These are phyloP conservation scores for Nymphalis polychloros DNA, from an alignment of 2,888 invertebrate genomes.

Conservation along the genomic window DNA sequence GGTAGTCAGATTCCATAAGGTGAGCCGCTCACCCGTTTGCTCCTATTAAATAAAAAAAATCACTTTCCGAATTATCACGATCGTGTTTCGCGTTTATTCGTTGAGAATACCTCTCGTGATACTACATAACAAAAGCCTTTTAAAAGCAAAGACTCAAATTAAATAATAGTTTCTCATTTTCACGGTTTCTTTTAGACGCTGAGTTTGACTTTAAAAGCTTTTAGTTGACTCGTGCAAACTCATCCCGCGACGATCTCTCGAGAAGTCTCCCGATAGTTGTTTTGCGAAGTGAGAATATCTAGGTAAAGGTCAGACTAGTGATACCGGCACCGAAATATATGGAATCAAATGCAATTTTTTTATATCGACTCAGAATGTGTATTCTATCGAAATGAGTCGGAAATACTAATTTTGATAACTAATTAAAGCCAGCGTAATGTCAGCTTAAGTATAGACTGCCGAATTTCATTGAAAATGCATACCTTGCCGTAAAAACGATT, in stretches of 20 bases:
- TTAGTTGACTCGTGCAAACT: conserved; percentile 1
- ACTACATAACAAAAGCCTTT: background rate
- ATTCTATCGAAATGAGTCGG: background rate
- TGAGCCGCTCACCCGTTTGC: too few relatives aligned
- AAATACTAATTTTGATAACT: background rate
- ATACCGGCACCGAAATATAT: background rate
- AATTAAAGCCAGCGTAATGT: too few relatives aligned
- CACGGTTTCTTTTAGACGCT: conserved; percentile 1
- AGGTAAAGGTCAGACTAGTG: background rate
- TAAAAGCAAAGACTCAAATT: background rate
- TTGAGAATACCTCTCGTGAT: too few relatives aligned
- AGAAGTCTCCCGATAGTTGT: background rate
- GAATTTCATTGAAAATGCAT: too few relatives aligned
- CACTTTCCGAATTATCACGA: too few relatives aligned
- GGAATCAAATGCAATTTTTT: background rate
- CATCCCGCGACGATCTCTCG: background rate
- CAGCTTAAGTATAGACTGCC: too few relatives aligned
- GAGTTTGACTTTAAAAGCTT: conserved; percentile 6
- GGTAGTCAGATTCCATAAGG: too few relatives aligned
- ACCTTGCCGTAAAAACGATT: too few relatives aligned
- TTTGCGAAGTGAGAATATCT: background rate
- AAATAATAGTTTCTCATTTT: conserved; percentile 9
- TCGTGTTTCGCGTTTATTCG: too few relatives aligned
- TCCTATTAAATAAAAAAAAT: too few relatives aligned
- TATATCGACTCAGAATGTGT: background rate